Percentiles rank a stretch among this genome's conserved stretches.
Evolutionary conservation across 2,888 invertebrate species (phyloP).

Genomic region (Macrosiphum euphorbiae): DNA sequence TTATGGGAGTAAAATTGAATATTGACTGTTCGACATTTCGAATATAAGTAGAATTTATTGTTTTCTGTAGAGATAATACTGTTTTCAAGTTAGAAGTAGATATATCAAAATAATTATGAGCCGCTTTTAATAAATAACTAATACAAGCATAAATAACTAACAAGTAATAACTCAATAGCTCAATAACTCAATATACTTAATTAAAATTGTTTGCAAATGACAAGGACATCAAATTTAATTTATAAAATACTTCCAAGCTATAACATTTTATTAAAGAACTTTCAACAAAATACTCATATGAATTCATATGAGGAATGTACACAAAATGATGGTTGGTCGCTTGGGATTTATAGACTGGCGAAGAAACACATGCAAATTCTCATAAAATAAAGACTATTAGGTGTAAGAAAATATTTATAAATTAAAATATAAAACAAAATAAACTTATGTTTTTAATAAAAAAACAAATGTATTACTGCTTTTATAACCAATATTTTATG

Average conservation of each 20-base stretch:
- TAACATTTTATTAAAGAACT: not conserved
- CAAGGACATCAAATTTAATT: not conserved
- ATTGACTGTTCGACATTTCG: not conserved
- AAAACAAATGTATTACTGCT: not conserved
- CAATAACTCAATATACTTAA: too few relatives aligned
- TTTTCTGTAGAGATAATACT: not conserved
- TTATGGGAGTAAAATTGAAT: not conserved
- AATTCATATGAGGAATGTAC: not conserved
- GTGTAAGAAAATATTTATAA: not conserved
- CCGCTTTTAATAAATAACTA: not conserved
- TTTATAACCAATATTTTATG: not conserved
- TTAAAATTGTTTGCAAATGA: not conserved
- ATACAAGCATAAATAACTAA: not conserved
- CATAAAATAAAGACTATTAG: not conserved
- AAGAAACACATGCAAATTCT: not conserved
- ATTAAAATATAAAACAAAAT: not conserved
- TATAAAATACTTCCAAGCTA: slow-evolving; percentile 22
- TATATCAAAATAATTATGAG: not conserved
- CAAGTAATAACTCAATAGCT: not conserved
- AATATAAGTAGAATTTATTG: not conserved
- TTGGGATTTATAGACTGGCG: not conserved
- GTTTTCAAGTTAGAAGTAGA: not conserved
- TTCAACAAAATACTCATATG: not conserved
- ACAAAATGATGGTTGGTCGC: not conserved
- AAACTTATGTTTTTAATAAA: not conserved